Base-by-base conservation (phyloP, 2,113 vertebrate genomes). In the Antennarius striatus region DNA sequence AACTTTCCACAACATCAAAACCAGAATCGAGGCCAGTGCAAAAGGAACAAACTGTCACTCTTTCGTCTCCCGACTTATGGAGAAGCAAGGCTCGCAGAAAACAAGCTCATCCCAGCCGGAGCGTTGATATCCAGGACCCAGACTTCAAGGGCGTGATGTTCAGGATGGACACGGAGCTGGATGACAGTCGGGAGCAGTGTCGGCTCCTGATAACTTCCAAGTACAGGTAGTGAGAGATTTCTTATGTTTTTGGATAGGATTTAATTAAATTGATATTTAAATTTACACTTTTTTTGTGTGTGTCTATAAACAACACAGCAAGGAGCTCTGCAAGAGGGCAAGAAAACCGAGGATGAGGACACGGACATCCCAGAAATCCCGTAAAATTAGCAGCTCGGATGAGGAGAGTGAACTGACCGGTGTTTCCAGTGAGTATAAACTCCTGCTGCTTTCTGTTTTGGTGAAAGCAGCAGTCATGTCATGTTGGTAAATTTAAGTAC, bases 131-230 rank as follows among this genome's bases (percentile, higher is more conserved):
- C n/a, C 59, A 69, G 15, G 94, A 96, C 72, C 92, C 94, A 0
- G 46, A 67, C 14, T 93, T 96, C 52, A 83, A 89, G 58, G 96
- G 95, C 1, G 94, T 96, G 63, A 90, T 86, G 0, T 92, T 97
- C 83, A 88, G 86, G 67, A 95, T 97, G 86, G 85, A 90, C 54
- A 82, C 94, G 0, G 68, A 90, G 59, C 68, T 91, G 56, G 84
- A 90, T 3, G 56, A 86, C 63, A 84, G 77, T 54, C 61, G 81
- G 57, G 85, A 90, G 3, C 86, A 92, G 62, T 92, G 85, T 78
- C 88, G 84, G 39, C 93, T 97, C 3, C 83, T 92, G 61, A 94
- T 96, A 50, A 89, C 90, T 3, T 88, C 93, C 43, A 90, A 87
- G 29, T 93, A 94, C 92, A 96, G 95, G 95, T 95, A 91, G 51